phyloP scores from a whole-genome alignment of 2,113 vertebrate species.

The Amazona vittata region DNA sequence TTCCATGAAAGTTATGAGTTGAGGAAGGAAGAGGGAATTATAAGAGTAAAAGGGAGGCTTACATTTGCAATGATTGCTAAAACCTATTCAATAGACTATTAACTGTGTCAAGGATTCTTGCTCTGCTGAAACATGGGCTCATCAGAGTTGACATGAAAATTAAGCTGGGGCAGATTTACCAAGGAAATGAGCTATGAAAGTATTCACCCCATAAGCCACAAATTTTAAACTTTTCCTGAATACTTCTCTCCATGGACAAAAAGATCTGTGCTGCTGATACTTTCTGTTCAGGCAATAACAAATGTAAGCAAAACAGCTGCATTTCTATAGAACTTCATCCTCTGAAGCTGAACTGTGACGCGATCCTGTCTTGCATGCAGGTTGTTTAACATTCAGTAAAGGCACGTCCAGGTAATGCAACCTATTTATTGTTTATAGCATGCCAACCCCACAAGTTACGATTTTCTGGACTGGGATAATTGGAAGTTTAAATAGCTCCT shows the following conservation, averaged over 20 bases:
- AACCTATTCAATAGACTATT: not conserved
- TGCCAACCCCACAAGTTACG: not conserved
- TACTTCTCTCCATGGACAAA: not conserved
- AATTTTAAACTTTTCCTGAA: not conserved
- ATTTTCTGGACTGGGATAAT: not conserved
- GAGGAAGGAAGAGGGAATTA: not conserved
- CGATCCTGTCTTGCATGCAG: not conserved
- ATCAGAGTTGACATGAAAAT: not conserved
- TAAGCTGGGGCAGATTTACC: not conserved
- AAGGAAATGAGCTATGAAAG: not conserved
- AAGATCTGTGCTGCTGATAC: not conserved
- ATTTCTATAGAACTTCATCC: not conserved
- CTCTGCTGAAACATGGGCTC: not conserved
- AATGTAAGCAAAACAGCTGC: not conserved
- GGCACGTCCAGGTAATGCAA: not conserved
- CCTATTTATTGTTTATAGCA: not conserved
- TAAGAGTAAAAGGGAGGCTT: not conserved
- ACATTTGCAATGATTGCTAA: not conserved
- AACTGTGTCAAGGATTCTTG: not conserved
- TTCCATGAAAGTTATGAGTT: not conserved
- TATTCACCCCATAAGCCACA: not conserved
- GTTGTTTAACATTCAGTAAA: not conserved
- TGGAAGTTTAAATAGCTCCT: not conserved
- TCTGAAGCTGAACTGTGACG: not conserved
- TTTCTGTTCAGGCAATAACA: not conserved